These are phyloP conservation scores for Halesus radiatus DNA, from an alignment of 1,140 invertebrate species.

Conservation along the genomic window DNA sequence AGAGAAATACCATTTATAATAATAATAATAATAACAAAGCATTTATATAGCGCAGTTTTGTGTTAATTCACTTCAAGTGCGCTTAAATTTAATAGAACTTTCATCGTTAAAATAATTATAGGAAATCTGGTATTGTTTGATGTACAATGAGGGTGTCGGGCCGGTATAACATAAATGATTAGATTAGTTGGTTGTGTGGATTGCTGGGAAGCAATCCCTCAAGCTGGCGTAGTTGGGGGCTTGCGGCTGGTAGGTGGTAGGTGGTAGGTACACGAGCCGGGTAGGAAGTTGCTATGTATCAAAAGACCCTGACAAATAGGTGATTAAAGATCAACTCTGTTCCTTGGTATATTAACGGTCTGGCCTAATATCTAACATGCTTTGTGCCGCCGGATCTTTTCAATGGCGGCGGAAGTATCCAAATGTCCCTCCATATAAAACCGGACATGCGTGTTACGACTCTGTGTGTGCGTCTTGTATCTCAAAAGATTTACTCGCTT, in stretches of 20 bases:
- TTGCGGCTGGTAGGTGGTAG: not conserved
- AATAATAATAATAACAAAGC: no score
- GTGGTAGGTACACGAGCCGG: conserved; percentile 15
- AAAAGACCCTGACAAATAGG: conserved; percentile 53
- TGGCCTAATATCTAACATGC: conserved; percentile 29
- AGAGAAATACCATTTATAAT: no score
- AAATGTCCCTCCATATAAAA: conserved; percentile 30
- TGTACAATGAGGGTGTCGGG: no score
- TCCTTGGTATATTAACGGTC: conserved; percentile 39
- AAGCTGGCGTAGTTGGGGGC: conserved; percentile 3
- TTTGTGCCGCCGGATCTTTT: conserved; percentile 33
- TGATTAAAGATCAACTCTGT: conserved; percentile 52
- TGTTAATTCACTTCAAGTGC: no score
- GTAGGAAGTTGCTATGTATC: conserved; percentile 42
- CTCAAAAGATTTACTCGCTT: conserved; percentile 24
- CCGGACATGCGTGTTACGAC: conserved; percentile 7
- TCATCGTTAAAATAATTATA: no score
- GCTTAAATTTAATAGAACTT: no score
- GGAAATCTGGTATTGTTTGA: not conserved
- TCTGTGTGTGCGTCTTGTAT: conserved; percentile 21
- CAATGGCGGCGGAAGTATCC: conserved; percentile 27
- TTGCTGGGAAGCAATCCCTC: conserved; percentile 23
- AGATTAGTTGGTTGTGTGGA: not conserved
- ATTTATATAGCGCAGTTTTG: no score
- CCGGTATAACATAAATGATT: no score